phyloP scores from a whole-genome alignment of 2,797 vertebrate species.

The Mycteria americana region DNA sequence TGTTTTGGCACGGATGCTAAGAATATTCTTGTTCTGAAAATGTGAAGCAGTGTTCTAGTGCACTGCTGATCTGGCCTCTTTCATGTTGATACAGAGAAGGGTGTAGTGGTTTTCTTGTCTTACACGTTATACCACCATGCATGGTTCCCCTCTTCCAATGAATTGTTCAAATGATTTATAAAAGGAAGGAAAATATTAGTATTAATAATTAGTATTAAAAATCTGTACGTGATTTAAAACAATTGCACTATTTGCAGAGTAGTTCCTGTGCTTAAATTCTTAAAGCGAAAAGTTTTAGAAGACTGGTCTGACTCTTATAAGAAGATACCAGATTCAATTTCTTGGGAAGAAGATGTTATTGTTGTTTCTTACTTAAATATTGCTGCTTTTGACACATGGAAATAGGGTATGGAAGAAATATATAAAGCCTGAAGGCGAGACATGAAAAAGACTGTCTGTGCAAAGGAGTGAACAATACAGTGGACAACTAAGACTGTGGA shows the following conservation, averaged over 20 bases:
- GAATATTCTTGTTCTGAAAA: conserved; percentile 51
- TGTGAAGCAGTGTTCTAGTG: background rate
- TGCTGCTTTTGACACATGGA: background rate
- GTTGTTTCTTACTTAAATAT: background rate
- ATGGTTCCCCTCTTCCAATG: background rate
- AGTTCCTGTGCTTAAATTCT: background rate
- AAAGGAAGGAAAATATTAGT: background rate
- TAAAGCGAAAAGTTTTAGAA: background rate
- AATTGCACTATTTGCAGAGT: background rate
- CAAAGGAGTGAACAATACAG: background rate
- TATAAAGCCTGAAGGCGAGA: background rate
- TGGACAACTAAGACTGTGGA: background rate
- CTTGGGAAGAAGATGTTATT: background rate
- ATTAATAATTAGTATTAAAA: background rate
- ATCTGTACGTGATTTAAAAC: background rate
- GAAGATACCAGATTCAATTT: background rate
- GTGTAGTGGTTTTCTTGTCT: conserved; percentile 6
- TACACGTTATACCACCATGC: background rate
- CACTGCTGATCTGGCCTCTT: conserved; percentile 1
- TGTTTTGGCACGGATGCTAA: conserved; percentile 39
- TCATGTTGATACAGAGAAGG: background rate
- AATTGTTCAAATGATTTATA: background rate
- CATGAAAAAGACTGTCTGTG: background rate
- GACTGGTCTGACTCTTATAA: background rate
- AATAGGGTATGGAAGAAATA: background rate